phyloP scores from a whole-genome alignment of 1,140 invertebrate genomes.

The Drosophila kurseongensis region DNA sequence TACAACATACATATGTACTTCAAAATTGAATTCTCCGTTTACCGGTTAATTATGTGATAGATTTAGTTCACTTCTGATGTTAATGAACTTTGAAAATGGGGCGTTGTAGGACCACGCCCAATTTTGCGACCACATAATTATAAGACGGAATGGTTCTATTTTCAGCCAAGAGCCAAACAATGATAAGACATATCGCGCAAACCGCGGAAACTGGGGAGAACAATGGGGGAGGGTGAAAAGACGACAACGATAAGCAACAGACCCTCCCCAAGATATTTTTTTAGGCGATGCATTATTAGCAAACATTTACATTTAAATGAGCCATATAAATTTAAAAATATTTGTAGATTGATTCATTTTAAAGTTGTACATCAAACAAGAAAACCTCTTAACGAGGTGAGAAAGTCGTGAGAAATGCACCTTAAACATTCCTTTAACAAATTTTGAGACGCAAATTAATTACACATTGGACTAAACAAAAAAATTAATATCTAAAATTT shows the following conservation, averaged over 20 bases:
- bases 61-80: not conserved
- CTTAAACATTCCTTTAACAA: no score
- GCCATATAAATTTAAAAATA: not conserved
- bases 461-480: no score
- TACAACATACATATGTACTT: no score
- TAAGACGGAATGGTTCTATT: constrained; percentile 17
- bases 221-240: constrained; percentile 2
- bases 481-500: no score
- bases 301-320: constrained; percentile 1
- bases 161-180: constrained; percentile 16
- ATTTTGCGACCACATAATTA: constrained; percentile 17
- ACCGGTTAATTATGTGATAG: not conserved
- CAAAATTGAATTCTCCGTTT: no score
- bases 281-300: not conserved
- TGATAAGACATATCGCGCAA: constrained; percentile 35
- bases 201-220: constrained; percentile 6
- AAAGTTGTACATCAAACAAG: no score
- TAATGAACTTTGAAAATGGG: constrained; percentile 36
- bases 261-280: not conserved
- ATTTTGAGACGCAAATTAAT: no score
- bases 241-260: constrained; percentile 20
- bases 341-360: not conserved
- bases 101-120: constrained; percentile 21
- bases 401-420: no score
- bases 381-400: no score